Evolutionary conservation across 2,113 vertebrate species (phyloP).

Genomic region (Cariama cristata): DNA sequence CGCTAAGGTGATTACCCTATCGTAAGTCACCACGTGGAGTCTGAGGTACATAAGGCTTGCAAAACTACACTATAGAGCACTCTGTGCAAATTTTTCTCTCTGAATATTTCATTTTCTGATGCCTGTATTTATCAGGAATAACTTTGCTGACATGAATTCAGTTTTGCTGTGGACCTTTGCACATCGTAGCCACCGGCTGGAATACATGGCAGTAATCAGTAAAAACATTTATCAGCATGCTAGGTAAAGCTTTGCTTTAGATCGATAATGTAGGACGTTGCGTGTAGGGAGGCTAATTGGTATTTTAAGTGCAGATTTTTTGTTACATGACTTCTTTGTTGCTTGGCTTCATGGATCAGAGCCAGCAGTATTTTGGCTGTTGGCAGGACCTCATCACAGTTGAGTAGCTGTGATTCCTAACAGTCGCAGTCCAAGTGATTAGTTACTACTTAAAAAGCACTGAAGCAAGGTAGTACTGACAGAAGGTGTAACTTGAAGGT

Average conservation of each 20-base stretch:
- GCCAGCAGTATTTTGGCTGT: not conserved
- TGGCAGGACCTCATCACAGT: not conserved
- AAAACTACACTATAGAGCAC: not conserved
- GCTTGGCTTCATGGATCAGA: not conserved
- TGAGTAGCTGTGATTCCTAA: constrained; percentile 4
- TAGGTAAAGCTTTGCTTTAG: not conserved
- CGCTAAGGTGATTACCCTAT: not conserved
- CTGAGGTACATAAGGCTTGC: not conserved
- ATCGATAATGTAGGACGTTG: not conserved
- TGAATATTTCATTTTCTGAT: not conserved
- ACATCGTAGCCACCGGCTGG: not conserved
- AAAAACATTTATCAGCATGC: not conserved
- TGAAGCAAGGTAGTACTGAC: not conserved
- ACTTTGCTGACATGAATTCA: not conserved
- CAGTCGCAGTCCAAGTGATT: not conserved
- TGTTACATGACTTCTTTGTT: not conserved
- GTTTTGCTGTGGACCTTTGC: not conserved
- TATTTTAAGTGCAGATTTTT: not conserved
- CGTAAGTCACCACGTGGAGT: not conserved
- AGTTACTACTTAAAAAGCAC: not conserved
- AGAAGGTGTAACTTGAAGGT: not conserved
- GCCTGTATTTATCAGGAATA: not conserved
- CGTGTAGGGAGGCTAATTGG: not conserved
- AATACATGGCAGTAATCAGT: not conserved
- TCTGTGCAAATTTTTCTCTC: not conserved